Base-by-base conservation (phyloP, 2,113 vertebrate species). In the Ammodytes marinus region DNA sequence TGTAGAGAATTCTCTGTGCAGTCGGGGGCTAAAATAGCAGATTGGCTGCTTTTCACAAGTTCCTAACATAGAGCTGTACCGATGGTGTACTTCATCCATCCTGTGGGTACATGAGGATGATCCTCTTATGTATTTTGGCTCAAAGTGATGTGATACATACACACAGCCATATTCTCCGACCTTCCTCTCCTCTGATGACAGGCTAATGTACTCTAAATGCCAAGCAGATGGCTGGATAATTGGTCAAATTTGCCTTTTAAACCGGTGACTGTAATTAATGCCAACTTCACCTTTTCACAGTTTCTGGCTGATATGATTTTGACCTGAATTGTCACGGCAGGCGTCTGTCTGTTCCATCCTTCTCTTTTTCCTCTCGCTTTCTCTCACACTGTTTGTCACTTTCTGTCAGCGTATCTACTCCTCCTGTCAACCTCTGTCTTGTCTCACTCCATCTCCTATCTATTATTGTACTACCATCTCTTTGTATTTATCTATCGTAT, bases 151-250 rank as follows among this genome's bases (percentile, higher is more conserved):
- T 64, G 59, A 43, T 39, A 80, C 49, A 78, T 45, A 57, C 71
- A 67, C 82, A 63, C 47, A 63, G 27, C 43, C 52, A 6, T 57
- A 43, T 27, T 57, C 61, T 14, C 15, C 64, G 45, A 61, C 67
- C 65, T 65, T 70, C 59, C 54, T 64, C 35, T 70, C 59, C 50
- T 64, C 35, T 79, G 75, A 66, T 75, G 84, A 85, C 47, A 71
- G 69, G 63, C 79, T 87, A 72, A 83, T 78, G 50, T 19, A 39
- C 19, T 39, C 50, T 72, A 27, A 63, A 74, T 74, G 61, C 64
- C 55, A 49, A 73, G 52, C 91, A 88, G 88, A 86, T 89, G 88
- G 88, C 45, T 83, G 84, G 84, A 76, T 92, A 91, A 90, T 90
- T 90, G 85, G 74, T 85, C 74, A 84, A 8, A 57, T 49, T 74